phyloP scores from a whole-genome alignment of 2,113 vertebrate species.

The Xyliphius kryptos region DNA sequence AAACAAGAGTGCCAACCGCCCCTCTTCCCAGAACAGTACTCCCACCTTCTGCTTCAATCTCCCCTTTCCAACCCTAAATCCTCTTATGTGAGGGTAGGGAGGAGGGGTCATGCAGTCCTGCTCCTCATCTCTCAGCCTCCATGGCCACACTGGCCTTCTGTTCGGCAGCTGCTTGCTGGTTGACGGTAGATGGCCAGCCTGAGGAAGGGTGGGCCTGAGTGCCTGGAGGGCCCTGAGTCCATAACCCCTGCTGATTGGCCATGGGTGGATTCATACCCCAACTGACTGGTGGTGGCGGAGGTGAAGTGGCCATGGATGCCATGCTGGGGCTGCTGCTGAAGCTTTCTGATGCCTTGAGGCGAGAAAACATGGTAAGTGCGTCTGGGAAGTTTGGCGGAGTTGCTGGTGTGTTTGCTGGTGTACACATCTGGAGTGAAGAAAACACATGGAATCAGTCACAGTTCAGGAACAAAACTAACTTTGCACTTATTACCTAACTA shows the following conservation, averaged over 20 bases:
- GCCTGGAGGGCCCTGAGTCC: slow-evolving; percentile 76
- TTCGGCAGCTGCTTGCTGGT: slow-evolving; percentile 74
- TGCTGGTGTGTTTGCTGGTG: slow-evolving; percentile 94
- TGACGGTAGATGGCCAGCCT: slow-evolving; percentile 77
- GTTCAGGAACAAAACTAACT: background rate
- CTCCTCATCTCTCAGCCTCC: slow-evolving; percentile 96
- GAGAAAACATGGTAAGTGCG: slow-evolving; percentile 92
- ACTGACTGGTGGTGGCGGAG: slow-evolving; percentile 71
- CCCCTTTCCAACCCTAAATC: slow-evolving; percentile 8
- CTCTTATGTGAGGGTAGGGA: background rate
- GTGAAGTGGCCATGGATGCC: slow-evolving; percentile 78
- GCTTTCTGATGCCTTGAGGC: slow-evolving; percentile 90
- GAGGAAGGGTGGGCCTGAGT: slow-evolving; percentile 62
- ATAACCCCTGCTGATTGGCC: slow-evolving; percentile 72
- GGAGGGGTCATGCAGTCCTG: slow-evolving; percentile 37
- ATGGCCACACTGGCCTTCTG: slow-evolving; percentile 85
- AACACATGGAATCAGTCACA: slow-evolving; percentile 20
- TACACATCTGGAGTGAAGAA: slow-evolving; percentile 79
- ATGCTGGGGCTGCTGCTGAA: slow-evolving; percentile 73
- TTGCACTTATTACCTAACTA: background rate
- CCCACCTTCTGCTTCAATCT: slow-evolving; percentile 3
- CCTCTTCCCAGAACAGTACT: slow-evolving; percentile 14
- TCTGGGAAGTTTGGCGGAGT: slow-evolving; percentile 96
- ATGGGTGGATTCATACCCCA: slow-evolving; percentile 69
- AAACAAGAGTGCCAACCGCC: slow-evolving; percentile 44